A percentile compares a stretch with the other conserved stretches of the same genome.
phyloP scores from a whole-genome alignment of 2,888 invertebrate genomes.

The Sisyra terminalis region DNA sequence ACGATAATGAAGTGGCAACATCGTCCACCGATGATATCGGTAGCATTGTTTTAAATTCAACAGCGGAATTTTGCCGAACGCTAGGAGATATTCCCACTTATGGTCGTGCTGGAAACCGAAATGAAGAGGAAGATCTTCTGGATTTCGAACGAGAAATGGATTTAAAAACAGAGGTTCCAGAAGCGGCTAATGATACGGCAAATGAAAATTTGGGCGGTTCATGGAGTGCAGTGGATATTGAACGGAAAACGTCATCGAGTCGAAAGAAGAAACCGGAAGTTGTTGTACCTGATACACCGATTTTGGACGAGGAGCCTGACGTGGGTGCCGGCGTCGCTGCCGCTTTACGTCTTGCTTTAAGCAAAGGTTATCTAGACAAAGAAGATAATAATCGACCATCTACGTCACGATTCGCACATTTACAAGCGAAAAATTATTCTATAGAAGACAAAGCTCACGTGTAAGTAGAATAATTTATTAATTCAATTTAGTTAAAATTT shows the following conservation, averaged over 20 bases:
- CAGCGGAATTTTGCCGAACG: slow-evolving; percentile 93
- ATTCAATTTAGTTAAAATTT: no score
- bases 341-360: slow-evolving; percentile 76
- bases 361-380: slow-evolving; percentile 85
- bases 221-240: slow-evolving; percentile 69
- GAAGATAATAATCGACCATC: slow-evolving; percentile 57
- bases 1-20: slow-evolving; percentile 13
- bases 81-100: slow-evolving; percentile 88
- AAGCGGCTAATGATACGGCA: slow-evolving; percentile 31
- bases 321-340: slow-evolving; percentile 84
- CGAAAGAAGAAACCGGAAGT: slow-evolving; percentile 27
- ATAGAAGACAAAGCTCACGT: slow-evolving; percentile 63
- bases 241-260: slow-evolving; percentile 27
- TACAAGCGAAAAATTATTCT: slow-evolving; percentile 64
- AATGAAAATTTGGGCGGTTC: slow-evolving; percentile 39
- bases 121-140: slow-evolving; percentile 51
- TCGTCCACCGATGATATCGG: slow-evolving; percentile 18
- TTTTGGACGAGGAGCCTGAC: slow-evolving; percentile 84
- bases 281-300: slow-evolving; percentile 40
- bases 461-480: slow-evolving; percentile 25
- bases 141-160: slow-evolving; percentile 32
- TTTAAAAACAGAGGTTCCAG: slow-evolving; percentile 22
- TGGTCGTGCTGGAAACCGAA: slow-evolving; percentile 78
- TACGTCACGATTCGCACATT: slow-evolving; percentile 52
- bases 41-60: slow-evolving; percentile 75